phyloP scores from a whole-genome alignment of 2,888 invertebrate genomes.

The Chrysolina oricalcia region DNA sequence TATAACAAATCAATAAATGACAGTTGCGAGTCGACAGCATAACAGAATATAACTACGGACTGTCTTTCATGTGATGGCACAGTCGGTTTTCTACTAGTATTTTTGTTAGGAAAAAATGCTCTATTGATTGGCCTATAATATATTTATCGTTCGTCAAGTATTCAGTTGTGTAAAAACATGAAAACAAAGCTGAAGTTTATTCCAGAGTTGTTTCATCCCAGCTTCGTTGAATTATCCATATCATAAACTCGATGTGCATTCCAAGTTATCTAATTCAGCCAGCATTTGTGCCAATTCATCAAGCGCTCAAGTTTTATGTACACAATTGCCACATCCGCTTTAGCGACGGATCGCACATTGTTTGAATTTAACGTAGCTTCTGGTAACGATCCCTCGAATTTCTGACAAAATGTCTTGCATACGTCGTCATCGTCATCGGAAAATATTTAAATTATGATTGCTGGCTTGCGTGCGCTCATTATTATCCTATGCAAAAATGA shows the following conservation, averaged over 20 bases:
- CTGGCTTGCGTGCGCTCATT: no score
- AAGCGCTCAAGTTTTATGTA: conserved; percentile 55
- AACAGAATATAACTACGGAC: no score
- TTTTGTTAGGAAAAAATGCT: no score
- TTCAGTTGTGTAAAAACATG: background rate
- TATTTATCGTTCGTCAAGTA: no score
- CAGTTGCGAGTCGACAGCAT: no score
- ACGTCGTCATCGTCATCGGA: conserved; percentile 23
- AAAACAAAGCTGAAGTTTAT: background rate
- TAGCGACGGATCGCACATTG: conserved; percentile 17
- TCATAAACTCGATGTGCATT: conserved; percentile 40
- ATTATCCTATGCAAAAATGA: no score
- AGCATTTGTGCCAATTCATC: conserved; percentile 58
- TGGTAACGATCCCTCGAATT: conserved; percentile 39
- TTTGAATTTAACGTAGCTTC: conserved; percentile 30
- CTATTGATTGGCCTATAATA: no score
- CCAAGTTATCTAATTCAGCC: conserved; percentile 53
- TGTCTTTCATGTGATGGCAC: no score
- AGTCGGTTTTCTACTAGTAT: no score
- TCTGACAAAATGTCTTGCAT: conserved; percentile 37
- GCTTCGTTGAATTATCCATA: conserved; percentile 29
- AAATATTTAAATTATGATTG: background rate
- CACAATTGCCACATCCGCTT: conserved; percentile 57
- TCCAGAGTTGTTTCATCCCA: conserved; percentile 16
- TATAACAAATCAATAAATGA: no score